A percentile compares a stretch with the other conserved stretches of the same genome.
These are phyloP conservation scores for Heloderma charlesbogerti DNA, from an alignment of 2,113 vertebrate genomes.

Conservation along the genomic window DNA sequence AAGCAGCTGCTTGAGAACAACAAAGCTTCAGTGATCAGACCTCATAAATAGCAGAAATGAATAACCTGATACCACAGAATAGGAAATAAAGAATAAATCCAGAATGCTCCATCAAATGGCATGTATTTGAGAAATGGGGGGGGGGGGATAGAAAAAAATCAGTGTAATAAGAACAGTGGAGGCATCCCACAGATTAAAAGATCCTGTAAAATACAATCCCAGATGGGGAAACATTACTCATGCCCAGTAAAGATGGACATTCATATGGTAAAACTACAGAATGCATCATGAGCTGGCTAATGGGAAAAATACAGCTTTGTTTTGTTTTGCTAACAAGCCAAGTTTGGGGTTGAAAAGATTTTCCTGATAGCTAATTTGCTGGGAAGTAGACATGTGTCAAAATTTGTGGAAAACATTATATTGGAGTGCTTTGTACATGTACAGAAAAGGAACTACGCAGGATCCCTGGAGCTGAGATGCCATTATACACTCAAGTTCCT, in stretches of 20 bases:
- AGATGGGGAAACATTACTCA: neutral
- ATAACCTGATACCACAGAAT: neutral
- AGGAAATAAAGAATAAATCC: neutral
- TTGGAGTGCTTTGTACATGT: too few species aligned
- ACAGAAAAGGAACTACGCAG: too few species aligned
- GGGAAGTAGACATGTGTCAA: neutral
- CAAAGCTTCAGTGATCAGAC: neutral
- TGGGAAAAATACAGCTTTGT: too few species aligned
- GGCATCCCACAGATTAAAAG: neutral
- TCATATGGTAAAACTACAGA: neutral
- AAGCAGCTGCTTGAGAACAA: neutral
- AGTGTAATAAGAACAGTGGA: neutral
- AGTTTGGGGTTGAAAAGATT: too few species aligned
- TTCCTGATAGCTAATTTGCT: too few species aligned
- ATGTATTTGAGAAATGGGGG: neutral
- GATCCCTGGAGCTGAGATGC: too few species aligned
- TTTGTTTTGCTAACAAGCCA: too few species aligned
- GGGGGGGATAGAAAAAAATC: neutral
- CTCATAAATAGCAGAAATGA: slow-evolving; percentile 2
- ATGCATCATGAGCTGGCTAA: neutral
- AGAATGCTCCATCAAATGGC: neutral
- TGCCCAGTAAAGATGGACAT: neutral
- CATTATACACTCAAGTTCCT: too few species aligned
- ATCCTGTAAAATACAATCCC: neutral
- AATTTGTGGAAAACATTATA: neutral